Conservation (phyloP, 2,888 invertebrate species). For the Drosophila tanythrix region DNA sequence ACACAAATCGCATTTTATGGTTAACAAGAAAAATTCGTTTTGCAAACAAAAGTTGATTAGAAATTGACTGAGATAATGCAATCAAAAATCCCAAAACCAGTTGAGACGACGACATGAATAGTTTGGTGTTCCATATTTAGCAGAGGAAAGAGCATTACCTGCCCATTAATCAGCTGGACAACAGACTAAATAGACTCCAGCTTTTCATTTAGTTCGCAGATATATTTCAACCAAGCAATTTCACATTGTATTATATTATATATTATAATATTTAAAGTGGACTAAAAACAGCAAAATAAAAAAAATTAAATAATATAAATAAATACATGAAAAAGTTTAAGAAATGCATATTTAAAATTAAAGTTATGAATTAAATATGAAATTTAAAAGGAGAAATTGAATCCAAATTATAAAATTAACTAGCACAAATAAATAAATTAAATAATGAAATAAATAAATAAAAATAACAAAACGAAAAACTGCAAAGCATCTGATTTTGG, state of each 20-base stretch:
- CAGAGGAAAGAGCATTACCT: neutral
- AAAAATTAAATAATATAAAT: no score
- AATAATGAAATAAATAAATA: neutral
- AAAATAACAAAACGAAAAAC: neutral
- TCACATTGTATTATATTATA: neutral
- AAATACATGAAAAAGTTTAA: no score
- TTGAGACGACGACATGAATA: neutral
- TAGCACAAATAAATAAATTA: accelerated
- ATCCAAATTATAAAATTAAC: neutral
- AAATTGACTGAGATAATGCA: no score
- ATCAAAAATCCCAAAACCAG: neutral
- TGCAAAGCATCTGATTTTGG: neutral
- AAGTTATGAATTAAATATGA: no score
- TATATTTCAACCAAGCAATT: neutral
- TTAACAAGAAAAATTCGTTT: no score
- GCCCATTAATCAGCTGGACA: neutral
- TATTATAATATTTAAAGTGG: no score
- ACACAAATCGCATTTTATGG: neutral
- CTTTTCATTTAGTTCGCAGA: neutral
- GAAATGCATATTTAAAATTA: no score
- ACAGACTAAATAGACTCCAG: neutral
- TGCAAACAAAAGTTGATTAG: no score
- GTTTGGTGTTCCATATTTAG: neutral
- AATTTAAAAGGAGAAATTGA: no score
- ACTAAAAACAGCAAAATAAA: no score